Base-by-base conservation (phyloP, 53 echinoderm and acorn worm genomes). In the Paracentrotus lividus region DNA sequence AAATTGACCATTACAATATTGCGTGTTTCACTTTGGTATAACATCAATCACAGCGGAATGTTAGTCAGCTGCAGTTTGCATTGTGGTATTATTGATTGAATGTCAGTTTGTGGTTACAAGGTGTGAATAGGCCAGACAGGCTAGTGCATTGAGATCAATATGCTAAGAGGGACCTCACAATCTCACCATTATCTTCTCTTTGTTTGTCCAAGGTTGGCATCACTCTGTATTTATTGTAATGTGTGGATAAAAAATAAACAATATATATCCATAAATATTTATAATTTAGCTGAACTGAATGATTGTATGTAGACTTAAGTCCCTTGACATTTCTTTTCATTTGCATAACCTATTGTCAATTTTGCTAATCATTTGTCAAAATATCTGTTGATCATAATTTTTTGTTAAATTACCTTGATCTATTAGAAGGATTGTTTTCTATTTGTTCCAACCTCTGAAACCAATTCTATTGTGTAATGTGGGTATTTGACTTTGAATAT, bases 51-150 rank as follows among this genome's bases (percentile, higher is more conserved):
- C 27, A 27, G 64, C 9, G 31, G 64, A 64, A 64, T 64, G 64
- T 64, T 64, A 31, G 31, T 64, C 27, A 29, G 31, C 10, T 29
- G 64, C 64, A 9, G 8, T 64, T 31, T 9, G 27, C 64, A 64
- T 64, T 64, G 64, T 64, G 64, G 31, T 64, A 31, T 64, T 64
- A 64, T 64, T 64, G 64, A 64, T 64, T 64, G 64, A 64, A 64
- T 64, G 64, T 64, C 64, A 64, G 29, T 27, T 31, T 64, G 64
- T 29, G 64, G 64, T 64, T 64, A 29, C n/a, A 31, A 29, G 64
- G 64, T 64, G 64, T 27, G 64, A 64, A 64, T 2, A 64, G 27
- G 64, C 13, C 64, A 64, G 64, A 64, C 64, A 0, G 64, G 31
- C 12, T 27, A 8, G 27, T 8, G 8, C 64, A 29, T 64, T 12